Base-by-base conservation (phyloP, 2,113 vertebrate genomes). In the Catharus minimus region DNA sequence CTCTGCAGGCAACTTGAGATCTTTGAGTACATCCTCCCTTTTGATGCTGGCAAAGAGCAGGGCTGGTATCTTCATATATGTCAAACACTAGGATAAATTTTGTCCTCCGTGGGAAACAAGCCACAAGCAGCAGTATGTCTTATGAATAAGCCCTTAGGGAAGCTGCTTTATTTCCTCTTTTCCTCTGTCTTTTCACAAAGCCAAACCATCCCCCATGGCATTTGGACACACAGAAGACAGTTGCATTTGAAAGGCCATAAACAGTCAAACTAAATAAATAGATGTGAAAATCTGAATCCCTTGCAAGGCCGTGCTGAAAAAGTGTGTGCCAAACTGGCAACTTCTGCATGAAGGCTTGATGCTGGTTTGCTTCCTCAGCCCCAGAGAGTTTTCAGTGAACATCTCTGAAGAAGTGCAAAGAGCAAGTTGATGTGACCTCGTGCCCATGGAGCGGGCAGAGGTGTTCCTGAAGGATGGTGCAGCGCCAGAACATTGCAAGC, bases 111-210 rank as follows among this genome's bases (percentile, higher is more conserved):
- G 58, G 69, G 69, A 75, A 86, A 75, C 33, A 94, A 53, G 38
- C 23, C 57, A 84, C 55, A 84, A 50, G 28, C 57, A 67, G 46
- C 61, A 58, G 49, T n/a, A 50, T 64, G 47, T 75, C 68, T 94
- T 83, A 86, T 22, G 68, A 88, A 84, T 53, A 88, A 83, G 21
- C 10, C 49, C 75, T 83, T 49, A 71, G 38, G 53, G 46, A 86
- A 75, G 28, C 38, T 81, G 28, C 28, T 83, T 90, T 68, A 67
- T 86, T 94, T 95, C 62, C n/a, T 32, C 82, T 87, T 72, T 7
- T 49, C 33, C 26, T 16, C 32, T 7, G 2, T 38, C 53, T 94
- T 91, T 92, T 90, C 69, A 75, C 61, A 84, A 90, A 91, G 20
- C 20, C 53, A 85, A 85, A 55, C 79, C 30, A 56, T 74, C 52